Percentiles rank a stretch among this genome's conserved stretches.
Evolutionary conservation across 2,797 vertebrate species (phyloP).

Genomic region (Rhynchotus rufescens): DNA sequence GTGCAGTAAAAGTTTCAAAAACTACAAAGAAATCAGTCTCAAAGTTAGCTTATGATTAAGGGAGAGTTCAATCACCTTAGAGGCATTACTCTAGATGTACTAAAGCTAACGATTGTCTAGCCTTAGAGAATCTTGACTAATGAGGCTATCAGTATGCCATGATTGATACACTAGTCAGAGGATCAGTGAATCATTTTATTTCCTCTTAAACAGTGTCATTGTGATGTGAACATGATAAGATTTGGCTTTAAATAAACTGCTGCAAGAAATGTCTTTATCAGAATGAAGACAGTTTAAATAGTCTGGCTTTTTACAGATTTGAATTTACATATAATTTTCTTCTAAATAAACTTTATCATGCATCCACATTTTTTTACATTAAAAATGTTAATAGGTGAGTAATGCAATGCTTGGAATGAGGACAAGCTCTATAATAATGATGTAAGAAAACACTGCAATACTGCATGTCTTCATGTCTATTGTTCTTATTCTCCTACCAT

Average conservation of each 20-base stretch:
- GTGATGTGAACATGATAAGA: background rate
- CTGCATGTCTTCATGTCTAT: background rate
- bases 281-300: background rate
- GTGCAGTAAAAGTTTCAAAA: background rate
- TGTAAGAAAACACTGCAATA: background rate
- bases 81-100: background rate
- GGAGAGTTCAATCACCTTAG: background rate
- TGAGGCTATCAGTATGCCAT: background rate
- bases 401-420: background rate
- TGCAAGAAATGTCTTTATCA: background rate
- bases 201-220: background rate
- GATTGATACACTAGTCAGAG: background rate
- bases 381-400: background rate
- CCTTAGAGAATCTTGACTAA: background rate
- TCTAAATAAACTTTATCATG: background rate
- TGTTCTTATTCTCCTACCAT: background rate
- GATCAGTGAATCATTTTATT: background rate
- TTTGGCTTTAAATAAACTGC: conserved; percentile 13
- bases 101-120: conserved; percentile 9
- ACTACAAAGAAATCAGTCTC: background rate
- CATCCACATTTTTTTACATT: background rate
- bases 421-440: background rate
- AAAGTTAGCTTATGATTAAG: background rate
- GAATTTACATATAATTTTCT: background rate
- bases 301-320: background rate